Base-by-base conservation (phyloP, 2,888 invertebrate species). In the Melanchra persicariae region DNA sequence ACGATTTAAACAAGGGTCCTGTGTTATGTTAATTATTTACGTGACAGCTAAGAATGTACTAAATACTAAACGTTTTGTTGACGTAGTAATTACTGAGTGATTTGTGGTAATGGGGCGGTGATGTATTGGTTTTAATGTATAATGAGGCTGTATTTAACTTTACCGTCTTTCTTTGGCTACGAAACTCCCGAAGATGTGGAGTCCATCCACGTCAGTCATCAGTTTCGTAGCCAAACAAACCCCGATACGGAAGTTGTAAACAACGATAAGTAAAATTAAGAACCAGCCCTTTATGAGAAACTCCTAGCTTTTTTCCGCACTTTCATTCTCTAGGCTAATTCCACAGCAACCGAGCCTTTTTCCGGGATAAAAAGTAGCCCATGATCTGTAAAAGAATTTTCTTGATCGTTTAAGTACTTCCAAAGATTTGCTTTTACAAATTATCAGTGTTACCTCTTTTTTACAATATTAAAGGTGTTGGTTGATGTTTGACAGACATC, bases 11-110 rank as follows among this genome's bases (percentile, higher is more conserved):
- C 88, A 90, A 89, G 85, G 85, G 85, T 80, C 83, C 85, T n/a
- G 79, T 83, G 79, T 88, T 82, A 85, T 84, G 85, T 89, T 91
- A 91, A 92, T 92, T 91, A 90, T 91, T 91, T 91, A 93, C 92
- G 91, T 91, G 89, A 85, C 85, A 78, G 62, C 82, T 87, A 84
- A 81, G 69, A 82, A 76, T 77, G 22, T 74, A 70, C 52, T 74
- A 47, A 71, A 59, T 75, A 26, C 9, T 54, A 54, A 82, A 64
- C 60, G 71, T 74, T 82, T 77, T 76, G 74, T 70, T 78, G 78
- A 75, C 68, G 68, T 79, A 61, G 61, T 77, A 70, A 79, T 79
- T 77, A 69, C 58, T 9, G 55, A 55, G 58, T 70, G 64, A 61
- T 79, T 78, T 70, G 65, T 65, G 57, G 22, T 63, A 43, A 67